A percentile compares a stretch with the other conserved stretches of the same genome.
Conservation (phyloP, 2,113 vertebrate species). For the Oncorhynchus masou region DNA sequence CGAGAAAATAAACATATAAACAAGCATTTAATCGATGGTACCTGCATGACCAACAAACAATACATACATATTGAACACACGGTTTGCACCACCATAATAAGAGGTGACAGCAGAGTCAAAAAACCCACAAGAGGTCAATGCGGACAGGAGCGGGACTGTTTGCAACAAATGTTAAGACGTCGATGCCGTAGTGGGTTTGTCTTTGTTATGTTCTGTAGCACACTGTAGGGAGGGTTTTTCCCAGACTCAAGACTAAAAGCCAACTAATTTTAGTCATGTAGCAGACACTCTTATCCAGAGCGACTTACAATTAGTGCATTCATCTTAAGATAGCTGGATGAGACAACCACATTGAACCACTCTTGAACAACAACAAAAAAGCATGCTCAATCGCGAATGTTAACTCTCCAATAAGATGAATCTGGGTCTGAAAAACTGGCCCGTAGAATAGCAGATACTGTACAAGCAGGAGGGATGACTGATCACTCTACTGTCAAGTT, state of each 20-base stretch:
- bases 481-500: slow-evolving; percentile 14
- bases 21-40: slow-evolving; percentile 22
- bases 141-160: slow-evolving; percentile 40
- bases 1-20: slow-evolving; percentile 20
- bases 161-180: slow-evolving; percentile 53
- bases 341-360: too few relatives aligned
- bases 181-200: slow-evolving; percentile 5
- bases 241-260: background rate
- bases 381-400: background rate
- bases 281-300: background rate
- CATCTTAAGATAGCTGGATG: too few relatives aligned
- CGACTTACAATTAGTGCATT: too few relatives aligned
- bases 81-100: slow-evolving; percentile 21
- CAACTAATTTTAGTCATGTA: background rate
- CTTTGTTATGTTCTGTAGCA: background rate
- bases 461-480: background rate
- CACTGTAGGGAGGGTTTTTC: background rate
- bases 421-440: background rate
- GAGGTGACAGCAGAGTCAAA: slow-evolving; percentile 33
- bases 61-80: slow-evolving; percentile 28
- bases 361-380: background rate
- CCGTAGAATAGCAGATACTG: background rate
- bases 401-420: background rate
- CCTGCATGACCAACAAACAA: slow-evolving; percentile 39
- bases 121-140: slow-evolving; percentile 26